These are phyloP conservation scores for Clamator glandarius DNA, from an alignment of 2,797 vertebrate species.

Conservation along the genomic window DNA sequence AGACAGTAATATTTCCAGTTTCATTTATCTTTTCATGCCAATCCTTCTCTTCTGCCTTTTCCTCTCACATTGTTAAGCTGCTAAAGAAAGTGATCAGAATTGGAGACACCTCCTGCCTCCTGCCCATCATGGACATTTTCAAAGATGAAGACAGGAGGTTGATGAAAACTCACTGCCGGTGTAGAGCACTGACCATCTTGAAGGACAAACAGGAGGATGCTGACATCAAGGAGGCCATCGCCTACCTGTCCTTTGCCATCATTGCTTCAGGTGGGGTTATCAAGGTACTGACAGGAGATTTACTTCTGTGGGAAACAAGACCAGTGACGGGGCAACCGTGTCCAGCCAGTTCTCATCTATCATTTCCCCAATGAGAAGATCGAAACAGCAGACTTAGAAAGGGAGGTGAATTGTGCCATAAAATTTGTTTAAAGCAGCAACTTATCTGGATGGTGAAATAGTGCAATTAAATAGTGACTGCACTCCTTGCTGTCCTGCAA, in stretches of 20 bases:
- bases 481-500: too few relatives aligned
- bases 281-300: not conserved
- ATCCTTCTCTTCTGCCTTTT: not conserved
- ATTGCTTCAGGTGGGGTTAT: constrained; percentile 86
- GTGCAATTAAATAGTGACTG: too few relatives aligned
- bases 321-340: not conserved
- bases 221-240: constrained; percentile 85
- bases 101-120: constrained; percentile 88
- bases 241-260: constrained; percentile 93
- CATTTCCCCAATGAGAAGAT: too few relatives aligned
- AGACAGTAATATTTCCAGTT: not conserved
- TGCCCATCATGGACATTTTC: constrained; percentile 84
- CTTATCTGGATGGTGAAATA: too few relatives aligned
- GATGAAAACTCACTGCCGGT: constrained; percentile 85
- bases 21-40: not conserved
- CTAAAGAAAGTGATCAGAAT: constrained; percentile 89
- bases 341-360: not conserved
- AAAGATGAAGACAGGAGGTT: constrained; percentile 81
- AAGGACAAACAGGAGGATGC: constrained; percentile 66
- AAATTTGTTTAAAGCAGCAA: too few relatives aligned
- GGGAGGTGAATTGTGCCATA: too few relatives aligned
- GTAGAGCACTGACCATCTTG: constrained; percentile 83
- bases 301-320: not conserved
- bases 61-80: constrained; percentile 74
- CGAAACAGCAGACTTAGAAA: too few relatives aligned